phyloP scores from a whole-genome alignment of 2,113 vertebrate genomes.

The Cebidichthys violaceus region DNA sequence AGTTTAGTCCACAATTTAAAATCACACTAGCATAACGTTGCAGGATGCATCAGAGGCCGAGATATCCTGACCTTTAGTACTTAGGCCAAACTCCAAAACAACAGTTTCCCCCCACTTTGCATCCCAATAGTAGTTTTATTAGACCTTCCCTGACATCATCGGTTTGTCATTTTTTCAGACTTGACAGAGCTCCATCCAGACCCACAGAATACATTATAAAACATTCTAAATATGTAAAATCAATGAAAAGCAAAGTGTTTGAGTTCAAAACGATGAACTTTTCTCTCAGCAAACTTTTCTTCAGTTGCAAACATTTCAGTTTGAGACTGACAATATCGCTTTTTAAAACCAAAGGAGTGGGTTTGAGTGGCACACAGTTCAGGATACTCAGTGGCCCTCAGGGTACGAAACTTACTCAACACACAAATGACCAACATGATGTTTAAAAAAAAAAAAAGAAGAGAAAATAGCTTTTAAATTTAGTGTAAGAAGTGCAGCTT shows the following conservation, averaged over 20 bases:
- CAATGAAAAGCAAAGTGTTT: background rate
- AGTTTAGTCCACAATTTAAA: background rate
- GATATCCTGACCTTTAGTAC: background rate
- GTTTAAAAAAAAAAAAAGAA: background rate
- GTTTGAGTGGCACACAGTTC: constrained; percentile 22
- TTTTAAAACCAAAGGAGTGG: constrained; percentile 36
- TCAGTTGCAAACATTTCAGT: constrained; percentile 15
- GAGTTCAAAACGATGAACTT: background rate
- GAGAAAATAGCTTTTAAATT: constrained; percentile 6
- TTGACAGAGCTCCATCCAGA: background rate
- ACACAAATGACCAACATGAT: constrained; percentile 31
- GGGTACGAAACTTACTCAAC: constrained; percentile 13
- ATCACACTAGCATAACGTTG: too few species aligned
- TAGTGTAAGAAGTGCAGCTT: constrained; percentile 24
- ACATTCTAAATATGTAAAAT: background rate
- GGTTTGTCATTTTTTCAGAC: background rate
- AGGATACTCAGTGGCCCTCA: constrained; percentile 9
- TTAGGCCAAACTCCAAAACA: background rate
- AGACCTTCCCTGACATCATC: too few species aligned
- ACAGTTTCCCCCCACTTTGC: background rate
- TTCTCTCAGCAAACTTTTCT: constrained; percentile 5
- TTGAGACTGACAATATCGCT: background rate
- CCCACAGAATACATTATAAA: background rate
- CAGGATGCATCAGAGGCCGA: background rate
- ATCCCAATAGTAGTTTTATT: background rate